phyloP scores from a whole-genome alignment of 2,113 vertebrate genomes.

The Empidonax traillii region DNA sequence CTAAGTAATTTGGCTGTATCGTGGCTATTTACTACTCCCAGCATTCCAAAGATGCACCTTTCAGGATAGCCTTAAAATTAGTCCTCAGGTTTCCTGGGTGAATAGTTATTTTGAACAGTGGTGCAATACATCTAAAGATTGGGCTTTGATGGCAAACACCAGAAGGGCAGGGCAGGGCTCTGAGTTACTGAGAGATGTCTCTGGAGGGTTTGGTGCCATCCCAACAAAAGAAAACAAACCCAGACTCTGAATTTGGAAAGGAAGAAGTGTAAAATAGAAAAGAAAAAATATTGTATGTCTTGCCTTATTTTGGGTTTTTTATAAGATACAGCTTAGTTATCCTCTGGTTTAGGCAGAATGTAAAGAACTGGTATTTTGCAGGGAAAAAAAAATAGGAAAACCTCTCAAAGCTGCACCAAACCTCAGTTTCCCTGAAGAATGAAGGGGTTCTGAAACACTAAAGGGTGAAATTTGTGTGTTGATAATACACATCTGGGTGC shows the following conservation, averaged over 20 bases:
- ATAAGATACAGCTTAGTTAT: background rate
- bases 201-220: background rate
- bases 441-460: background rate
- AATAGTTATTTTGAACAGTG: background rate
- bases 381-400: background rate
- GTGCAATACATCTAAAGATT: background rate
- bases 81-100: background rate
- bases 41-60: background rate
- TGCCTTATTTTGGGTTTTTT: background rate
- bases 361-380: background rate
- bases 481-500: too few species aligned
- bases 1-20: constrained; percentile 23
- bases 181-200: background rate
- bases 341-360: accelerated
- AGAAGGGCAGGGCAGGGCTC: background rate
- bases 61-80: background rate
- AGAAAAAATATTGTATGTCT: background rate
- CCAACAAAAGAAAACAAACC: background rate
- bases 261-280: background rate
- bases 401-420: background rate
- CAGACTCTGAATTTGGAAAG: background rate
- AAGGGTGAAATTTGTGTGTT: background rate
- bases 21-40: background rate
- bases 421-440: background rate
- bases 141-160: background rate